These are phyloP conservation scores for Aphyosemion australe DNA, from an alignment of 2,113 vertebrate species.

Conservation along the genomic window DNA sequence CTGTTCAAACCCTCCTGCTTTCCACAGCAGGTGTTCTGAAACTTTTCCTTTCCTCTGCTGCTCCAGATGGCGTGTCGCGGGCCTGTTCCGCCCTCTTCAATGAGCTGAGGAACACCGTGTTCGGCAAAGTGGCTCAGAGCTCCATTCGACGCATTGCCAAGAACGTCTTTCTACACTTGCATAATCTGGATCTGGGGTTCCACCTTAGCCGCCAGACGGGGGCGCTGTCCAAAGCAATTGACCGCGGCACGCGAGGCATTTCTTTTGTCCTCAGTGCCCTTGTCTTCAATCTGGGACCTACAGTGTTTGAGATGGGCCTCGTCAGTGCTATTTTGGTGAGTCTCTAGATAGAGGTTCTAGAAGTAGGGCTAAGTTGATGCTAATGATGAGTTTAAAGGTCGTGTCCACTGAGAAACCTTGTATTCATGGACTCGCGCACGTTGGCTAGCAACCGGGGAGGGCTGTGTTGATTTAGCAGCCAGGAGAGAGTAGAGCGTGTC, in stretches of 20 bases:
- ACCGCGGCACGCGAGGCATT: slow-evolving; percentile 95
- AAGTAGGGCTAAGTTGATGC: too few species aligned
- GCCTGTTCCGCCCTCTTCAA: slow-evolving; percentile 92
- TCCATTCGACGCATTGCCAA: slow-evolving; percentile 96
- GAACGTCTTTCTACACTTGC: slow-evolving; percentile 96
- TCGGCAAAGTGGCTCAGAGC: slow-evolving; percentile 96
- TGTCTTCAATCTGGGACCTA: slow-evolving; percentile 97
- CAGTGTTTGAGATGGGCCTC: slow-evolving; percentile 91
- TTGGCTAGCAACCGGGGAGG: too few species aligned
- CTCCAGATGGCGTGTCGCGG: slow-evolving; percentile 90
- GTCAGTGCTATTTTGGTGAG: slow-evolving; percentile 93
- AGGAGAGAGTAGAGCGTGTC: too few species aligned
- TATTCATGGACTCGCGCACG: too few species aligned
- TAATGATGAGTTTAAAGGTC: neutral
- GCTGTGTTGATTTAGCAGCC: too few species aligned
- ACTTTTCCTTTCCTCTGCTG: slow-evolving; percentile 44
- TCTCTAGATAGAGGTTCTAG: too few species aligned
- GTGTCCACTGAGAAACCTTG: too few species aligned
- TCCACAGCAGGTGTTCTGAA: slow-evolving; percentile 55
- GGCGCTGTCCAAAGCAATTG: slow-evolving; percentile 96
- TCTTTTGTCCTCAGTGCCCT: slow-evolving; percentile 96
- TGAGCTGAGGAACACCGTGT: slow-evolving; percentile 94
- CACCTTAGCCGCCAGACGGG: slow-evolving; percentile 97
- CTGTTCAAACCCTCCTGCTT: slow-evolving; percentile 39
- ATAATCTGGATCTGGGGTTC: slow-evolving; percentile 93